Conservation (phyloP, 2,113 vertebrate species). For the Oxyura jamaicensis region DNA sequence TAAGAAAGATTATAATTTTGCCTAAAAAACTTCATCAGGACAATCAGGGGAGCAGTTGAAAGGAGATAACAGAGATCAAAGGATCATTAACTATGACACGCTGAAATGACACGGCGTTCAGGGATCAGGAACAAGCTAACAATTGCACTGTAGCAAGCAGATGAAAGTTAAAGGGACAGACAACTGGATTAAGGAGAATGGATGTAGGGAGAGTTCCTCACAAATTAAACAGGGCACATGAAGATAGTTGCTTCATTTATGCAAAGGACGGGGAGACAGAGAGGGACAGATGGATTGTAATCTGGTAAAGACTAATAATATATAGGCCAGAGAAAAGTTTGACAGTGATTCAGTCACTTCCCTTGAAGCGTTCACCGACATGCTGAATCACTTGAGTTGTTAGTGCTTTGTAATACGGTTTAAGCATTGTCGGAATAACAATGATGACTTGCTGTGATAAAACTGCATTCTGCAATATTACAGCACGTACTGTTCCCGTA, state of each 20-base stretch:
- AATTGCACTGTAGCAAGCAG: background rate
- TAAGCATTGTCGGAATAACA: background rate
- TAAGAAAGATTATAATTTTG: background rate
- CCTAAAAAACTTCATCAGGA: background rate
- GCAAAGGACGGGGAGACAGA: too few species aligned
- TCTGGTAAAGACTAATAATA: background rate
- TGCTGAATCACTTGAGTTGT: background rate
- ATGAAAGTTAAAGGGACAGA: background rate
- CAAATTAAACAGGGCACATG: background rate
- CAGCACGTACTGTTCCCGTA: background rate
- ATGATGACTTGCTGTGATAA: background rate
- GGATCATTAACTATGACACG: background rate
- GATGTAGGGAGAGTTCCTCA: background rate
- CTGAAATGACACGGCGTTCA: background rate
- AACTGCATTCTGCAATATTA: background rate
- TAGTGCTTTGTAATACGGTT: accelerated
- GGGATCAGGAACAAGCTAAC: background rate
- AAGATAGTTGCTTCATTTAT: background rate
- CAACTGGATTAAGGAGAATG: background rate
- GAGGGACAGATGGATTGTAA: background rate
- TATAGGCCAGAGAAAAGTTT: background rate
- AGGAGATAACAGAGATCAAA: background rate
- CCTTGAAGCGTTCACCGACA: background rate
- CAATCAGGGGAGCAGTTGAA: constrained; percentile 5
- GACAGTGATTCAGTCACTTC: background rate